Evolutionary conservation across 2,113 vertebrate species (phyloP).

Genomic region (Clupea harengus): DNA sequence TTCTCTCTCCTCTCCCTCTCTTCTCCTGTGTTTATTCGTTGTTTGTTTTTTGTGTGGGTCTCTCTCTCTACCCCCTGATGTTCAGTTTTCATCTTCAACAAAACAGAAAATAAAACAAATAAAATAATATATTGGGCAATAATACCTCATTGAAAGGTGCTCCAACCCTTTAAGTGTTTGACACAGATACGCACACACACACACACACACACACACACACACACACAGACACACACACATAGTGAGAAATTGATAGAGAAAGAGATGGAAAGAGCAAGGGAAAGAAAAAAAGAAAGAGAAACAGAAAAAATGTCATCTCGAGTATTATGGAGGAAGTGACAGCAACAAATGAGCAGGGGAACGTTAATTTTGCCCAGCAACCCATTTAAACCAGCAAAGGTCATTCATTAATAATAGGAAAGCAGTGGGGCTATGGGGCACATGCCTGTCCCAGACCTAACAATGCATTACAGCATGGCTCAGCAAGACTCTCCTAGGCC

Average conservation of each 20-base stretch:
- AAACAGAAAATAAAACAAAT: background rate
- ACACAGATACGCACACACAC: background rate
- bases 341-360: conserved; percentile 55
- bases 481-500: conserved; percentile 49
- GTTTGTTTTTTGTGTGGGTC: background rate
- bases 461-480: conserved; percentile 52
- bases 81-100: background rate
- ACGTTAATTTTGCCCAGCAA: conserved; percentile 53
- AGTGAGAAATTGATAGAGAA: background rate
- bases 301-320: background rate
- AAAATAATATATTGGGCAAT: background rate
- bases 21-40: background rate
- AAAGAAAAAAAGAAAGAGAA: background rate
- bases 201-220: conserved; percentile 3
- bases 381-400: conserved; percentile 56
- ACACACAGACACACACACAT: conserved; percentile 5
- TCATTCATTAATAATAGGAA: conserved; percentile 60
- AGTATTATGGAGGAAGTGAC: conserved; percentile 39
- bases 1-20: background rate
- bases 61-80: background rate
- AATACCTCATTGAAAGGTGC: background rate
- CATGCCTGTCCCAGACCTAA: conserved; percentile 47
- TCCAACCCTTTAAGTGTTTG: background rate
- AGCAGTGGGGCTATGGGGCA: conserved; percentile 47
- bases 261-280: conserved; percentile 1